Percentiles rank a stretch among this genome's conserved stretches.
Conservation (phyloP, 2,797 vertebrate species). For the Percopsis omiscomaycus region DNA sequence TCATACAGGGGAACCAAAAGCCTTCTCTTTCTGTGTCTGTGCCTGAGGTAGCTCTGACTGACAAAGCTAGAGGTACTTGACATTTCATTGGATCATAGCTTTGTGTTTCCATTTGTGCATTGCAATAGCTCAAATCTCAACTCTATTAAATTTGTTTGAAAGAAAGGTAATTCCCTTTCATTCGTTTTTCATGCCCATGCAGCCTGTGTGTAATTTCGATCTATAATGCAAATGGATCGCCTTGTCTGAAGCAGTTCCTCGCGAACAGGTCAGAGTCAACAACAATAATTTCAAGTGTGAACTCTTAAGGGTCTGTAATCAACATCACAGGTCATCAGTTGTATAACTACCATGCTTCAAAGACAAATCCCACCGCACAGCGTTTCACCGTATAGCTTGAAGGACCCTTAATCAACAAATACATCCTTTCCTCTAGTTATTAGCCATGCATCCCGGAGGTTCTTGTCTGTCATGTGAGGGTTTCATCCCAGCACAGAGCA, state of each 20-base stretch:
- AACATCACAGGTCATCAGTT: conserved; percentile 63
- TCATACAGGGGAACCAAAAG: conserved; percentile 72
- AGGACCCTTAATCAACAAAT: conserved; percentile 69
- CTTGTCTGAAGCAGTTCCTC: conserved; percentile 58
- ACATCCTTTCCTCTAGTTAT: conserved; percentile 62
- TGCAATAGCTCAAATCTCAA: conserved; percentile 56
- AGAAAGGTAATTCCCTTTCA: conserved; percentile 71
- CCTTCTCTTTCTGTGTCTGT: conserved; percentile 71
- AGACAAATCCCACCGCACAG: conserved; percentile 53
- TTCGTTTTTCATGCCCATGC: conserved; percentile 52
- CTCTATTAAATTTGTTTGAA: conserved; percentile 64
- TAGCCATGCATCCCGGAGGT: conserved; percentile 61
- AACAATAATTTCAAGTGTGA: conserved; percentile 70
- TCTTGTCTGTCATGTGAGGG: conserved; percentile 45
- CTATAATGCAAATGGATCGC: conserved; percentile 60
- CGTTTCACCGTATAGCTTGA: conserved; percentile 43
- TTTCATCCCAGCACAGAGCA: conserved; percentile 44
- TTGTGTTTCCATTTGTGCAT: conserved; percentile 65
- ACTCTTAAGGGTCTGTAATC: conserved; percentile 60
- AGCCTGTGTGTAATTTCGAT: conserved; percentile 46
- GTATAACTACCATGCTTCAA: conserved; percentile 49
- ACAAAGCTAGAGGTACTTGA: conserved; percentile 76
- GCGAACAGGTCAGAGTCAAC: conserved; percentile 69
- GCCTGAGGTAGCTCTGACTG: conserved; percentile 63
- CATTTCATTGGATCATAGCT: conserved; percentile 74